These are phyloP conservation scores for Mixornis gularis DNA, from an alignment of 2,113 vertebrate genomes.

Conservation along the genomic window DNA sequence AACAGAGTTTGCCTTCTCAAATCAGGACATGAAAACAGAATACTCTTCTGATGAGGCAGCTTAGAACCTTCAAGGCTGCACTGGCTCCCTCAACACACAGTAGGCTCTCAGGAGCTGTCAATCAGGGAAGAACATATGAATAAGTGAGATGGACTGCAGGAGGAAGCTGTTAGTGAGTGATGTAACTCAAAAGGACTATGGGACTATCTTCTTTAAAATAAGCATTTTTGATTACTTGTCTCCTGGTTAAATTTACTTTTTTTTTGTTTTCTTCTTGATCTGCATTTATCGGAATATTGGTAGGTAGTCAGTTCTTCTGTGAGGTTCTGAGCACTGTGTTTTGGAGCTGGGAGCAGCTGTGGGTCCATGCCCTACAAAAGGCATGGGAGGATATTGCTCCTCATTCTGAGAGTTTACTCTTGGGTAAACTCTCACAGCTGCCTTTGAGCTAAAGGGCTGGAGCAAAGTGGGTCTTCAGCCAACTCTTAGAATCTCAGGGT, in stretches of 20 bases:
- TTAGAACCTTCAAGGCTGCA: not conserved
- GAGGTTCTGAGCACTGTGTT: not conserved
- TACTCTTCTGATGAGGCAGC: not conserved
- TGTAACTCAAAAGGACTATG: not conserved
- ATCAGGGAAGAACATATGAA: not conserved
- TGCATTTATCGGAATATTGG: not conserved
- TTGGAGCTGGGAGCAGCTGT: not conserved
- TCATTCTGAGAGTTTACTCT: not conserved
- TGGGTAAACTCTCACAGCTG: not conserved
- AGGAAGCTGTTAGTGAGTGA: not conserved
- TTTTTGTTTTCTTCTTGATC: not conserved
- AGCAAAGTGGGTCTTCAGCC: not conserved
- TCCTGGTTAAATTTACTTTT: not conserved
- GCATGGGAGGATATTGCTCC: not conserved
- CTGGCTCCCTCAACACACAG: not conserved
- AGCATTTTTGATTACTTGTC: not conserved
- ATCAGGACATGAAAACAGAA: not conserved
- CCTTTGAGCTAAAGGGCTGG: not conserved
- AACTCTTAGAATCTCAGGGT: not conserved
- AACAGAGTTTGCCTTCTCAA: not conserved
- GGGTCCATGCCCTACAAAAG: not conserved
- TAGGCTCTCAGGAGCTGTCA: not conserved
- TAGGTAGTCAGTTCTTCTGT: not conserved
- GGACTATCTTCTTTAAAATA: not conserved
- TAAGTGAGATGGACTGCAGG: not conserved